phyloP scores from a whole-genome alignment of 2,113 vertebrate genomes.

The Chloropsis cyanopogon region DNA sequence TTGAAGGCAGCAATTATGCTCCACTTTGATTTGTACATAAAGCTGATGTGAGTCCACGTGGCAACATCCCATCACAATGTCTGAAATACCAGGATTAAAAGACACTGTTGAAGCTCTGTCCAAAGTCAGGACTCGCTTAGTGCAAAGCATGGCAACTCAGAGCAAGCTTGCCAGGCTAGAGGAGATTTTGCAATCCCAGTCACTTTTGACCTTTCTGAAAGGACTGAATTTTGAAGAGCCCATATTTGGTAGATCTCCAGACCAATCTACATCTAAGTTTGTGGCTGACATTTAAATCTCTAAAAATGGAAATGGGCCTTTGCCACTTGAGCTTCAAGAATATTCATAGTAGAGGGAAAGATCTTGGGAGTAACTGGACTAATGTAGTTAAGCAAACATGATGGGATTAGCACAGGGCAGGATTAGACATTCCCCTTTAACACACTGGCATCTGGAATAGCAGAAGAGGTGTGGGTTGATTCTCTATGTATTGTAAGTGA shows the following conservation, averaged over 20 bases:
- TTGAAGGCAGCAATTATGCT: neutral
- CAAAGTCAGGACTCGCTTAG: neutral
- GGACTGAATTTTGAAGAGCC: neutral
- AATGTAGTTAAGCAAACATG: neutral
- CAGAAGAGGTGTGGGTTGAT: neutral
- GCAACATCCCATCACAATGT: neutral
- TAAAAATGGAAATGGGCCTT: constrained; percentile 29
- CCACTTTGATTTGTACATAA: neutral
- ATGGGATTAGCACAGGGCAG: neutral
- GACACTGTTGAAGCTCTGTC: neutral
- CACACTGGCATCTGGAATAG: neutral
- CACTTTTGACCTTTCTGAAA: constrained; percentile 6
- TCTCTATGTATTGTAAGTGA: fast-evolving
- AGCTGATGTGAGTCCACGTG: neutral
- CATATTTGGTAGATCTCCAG: constrained; percentile 47
- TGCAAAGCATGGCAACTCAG: neutral
- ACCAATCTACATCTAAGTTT: neutral
- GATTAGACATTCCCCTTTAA: neutral
- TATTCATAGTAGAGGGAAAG: neutral
- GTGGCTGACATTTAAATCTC: neutral
- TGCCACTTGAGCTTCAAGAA: neutral
- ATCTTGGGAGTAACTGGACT: neutral
- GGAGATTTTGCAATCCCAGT: neutral
- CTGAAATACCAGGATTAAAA: neutral
- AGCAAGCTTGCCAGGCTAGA: neutral